Conservation (phyloP, 2,888 invertebrate genomes). For the Drosophila quasianomalipes region DNA sequence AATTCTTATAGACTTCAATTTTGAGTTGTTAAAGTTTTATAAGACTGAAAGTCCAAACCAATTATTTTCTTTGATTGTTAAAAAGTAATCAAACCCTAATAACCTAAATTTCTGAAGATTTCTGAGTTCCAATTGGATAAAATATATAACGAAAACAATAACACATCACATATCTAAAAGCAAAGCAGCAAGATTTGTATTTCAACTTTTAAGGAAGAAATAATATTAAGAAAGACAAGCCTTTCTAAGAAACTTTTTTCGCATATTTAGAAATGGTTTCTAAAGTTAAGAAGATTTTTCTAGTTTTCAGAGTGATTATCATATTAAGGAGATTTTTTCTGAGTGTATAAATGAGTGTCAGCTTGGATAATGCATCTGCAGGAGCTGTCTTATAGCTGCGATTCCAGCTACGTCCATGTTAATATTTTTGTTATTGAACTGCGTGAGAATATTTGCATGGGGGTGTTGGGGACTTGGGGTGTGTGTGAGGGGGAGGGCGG, state of each 20-base stretch:
- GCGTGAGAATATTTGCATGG: conserved; percentile 23
- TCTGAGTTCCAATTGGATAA: neutral
- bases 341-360: neutral
- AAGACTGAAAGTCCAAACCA: no score
- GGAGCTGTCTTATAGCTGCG: neutral
- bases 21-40: neutral
- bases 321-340: neutral
- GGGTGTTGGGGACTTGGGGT: neutral
- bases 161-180: no score
- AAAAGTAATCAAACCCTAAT: neutral
- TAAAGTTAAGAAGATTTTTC: neutral
- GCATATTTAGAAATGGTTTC: neutral
- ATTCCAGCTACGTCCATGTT: conserved; percentile 14
- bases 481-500: neutral
- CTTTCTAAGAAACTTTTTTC: neutral
- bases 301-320: neutral
- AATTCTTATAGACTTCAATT: neutral
- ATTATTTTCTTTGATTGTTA: neutral
- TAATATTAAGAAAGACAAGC: neutral
- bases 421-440: conserved; percentile 74
- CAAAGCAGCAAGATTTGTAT: no score
- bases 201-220: neutral
- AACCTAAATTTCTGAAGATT: neutral
- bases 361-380: neutral
- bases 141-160: neutral